Evolutionary conservation across 1,140 invertebrate species (phyloP), one percentile per base, ranked within the genome.

Genomic region (Linepithema humile): DNA sequence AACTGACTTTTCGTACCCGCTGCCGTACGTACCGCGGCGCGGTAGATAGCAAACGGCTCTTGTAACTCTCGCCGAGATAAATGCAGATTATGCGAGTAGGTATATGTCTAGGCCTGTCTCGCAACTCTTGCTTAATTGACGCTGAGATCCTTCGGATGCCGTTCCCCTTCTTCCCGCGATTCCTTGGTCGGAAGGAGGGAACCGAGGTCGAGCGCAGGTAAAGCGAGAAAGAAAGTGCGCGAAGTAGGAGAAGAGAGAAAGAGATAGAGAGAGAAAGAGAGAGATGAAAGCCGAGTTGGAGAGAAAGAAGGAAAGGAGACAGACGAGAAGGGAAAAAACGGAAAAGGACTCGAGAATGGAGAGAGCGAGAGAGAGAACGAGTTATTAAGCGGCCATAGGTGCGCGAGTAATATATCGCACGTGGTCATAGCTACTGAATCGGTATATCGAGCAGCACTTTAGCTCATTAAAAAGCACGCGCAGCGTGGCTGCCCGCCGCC

Each of bases 111-210:
- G 82, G 87, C 85, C 89, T 90, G 89, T 90, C 89, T 90, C 89
- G 89, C 90, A 90, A 91, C 85, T 91, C 90, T 91, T 89, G 86
- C 89, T 91, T 91, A 91, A 91, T 91, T 91, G 90, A 91, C 89
- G 89, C 89, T 87, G 88, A 90, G 89, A 91, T 90, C 89, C 88
- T 84, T 84, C 74, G 89, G 83, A 90, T 88, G 85, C 84, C 72
- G 74, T 77, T 86, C 86, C 82, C 70, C 70, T 74, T 88, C 73
- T 48, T 59, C 40, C 26, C 10, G 10, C 55, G 60, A 67, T 65
- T 83, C 82, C 70, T 67, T 78, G 40, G 60, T 73, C 74, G 59
- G 69, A 35, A 40, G 60, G 15, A 65, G 35, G 3, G 35, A 26
- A 10, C 45, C 48, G 62, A 77, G 40, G 40, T 10, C n/a, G 26